phyloP scores from a whole-genome alignment of 2,797 vertebrate species.

The Remorina albescens region DNA sequence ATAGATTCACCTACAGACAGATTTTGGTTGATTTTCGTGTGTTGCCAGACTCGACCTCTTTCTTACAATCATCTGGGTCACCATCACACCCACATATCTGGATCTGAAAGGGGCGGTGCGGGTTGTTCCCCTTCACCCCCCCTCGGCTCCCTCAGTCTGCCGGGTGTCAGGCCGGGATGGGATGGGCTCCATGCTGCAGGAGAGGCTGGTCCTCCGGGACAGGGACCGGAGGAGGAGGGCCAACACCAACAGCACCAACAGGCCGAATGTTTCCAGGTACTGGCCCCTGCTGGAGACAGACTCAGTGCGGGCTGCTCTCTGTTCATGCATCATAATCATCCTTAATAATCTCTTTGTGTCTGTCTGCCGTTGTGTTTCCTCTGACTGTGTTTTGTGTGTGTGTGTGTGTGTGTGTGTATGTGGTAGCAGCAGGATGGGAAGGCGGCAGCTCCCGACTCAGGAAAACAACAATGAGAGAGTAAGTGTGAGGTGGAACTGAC shows the following conservation, averaged over 20 bases:
- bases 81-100: too few species aligned
- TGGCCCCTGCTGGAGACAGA: too few species aligned
- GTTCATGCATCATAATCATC: too few species aligned
- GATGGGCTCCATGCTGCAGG: conserved; percentile 80
- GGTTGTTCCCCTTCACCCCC: too few species aligned
- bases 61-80: too few species aligned
- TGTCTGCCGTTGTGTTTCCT: not conserved
- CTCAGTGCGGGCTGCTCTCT: too few species aligned
- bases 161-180: conserved; percentile 9
- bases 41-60: too few species aligned
- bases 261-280: conserved; percentile 64
- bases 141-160: too few species aligned
- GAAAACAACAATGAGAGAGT: conserved; percentile 65
- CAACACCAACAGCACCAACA: conserved; percentile 54
- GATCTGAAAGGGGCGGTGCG: too few species aligned
- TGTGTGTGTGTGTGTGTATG: too few species aligned
- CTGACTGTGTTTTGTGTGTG: not conserved
- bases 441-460: conserved; percentile 45
- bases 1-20: too few species aligned
- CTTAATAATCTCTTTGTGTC: not conserved
- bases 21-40: too few species aligned
- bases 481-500: not conserved
- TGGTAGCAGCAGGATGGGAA: conserved; percentile 69
- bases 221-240: conserved; percentile 47
- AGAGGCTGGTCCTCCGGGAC: conserved; percentile 59